Conservation (phyloP, 2,113 vertebrate genomes). For the Nibea albiflora region DNA sequence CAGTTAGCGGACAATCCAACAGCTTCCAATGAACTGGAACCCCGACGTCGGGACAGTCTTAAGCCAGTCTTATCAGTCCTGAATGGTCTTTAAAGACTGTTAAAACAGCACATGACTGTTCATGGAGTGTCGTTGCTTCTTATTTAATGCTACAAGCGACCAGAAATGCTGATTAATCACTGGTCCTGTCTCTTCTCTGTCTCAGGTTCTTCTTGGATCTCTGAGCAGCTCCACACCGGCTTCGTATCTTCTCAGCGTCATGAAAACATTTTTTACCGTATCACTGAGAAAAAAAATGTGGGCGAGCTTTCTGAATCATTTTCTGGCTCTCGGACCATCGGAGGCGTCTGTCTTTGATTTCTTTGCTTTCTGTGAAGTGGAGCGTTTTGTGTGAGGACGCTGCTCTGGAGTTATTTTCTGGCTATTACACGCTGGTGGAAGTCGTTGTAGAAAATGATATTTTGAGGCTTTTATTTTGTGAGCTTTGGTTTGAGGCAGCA, state of each 20-base stretch:
- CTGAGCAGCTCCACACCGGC: background rate
- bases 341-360: background rate
- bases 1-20: too few relatives aligned
- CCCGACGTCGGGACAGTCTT: background rate
- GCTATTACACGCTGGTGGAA: conserved; percentile 28
- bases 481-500: conserved; percentile 5
- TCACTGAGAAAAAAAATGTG: background rate
- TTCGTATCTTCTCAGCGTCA: conserved; percentile 1
- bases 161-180: background rate
- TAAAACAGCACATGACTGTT: background rate
- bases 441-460: conserved; percentile 3
- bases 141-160: too few relatives aligned
- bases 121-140: too few relatives aligned
- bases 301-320: conserved; percentile 17
- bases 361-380: conserved; percentile 52
- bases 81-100: background rate
- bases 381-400: conserved; percentile 48
- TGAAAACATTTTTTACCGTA: conserved; percentile 1
- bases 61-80: too few relatives aligned
- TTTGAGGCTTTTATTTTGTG: conserved; percentile 35
- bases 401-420: conserved; percentile 36
- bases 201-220: background rate
- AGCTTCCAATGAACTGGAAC: background rate
- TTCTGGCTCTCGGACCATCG: background rate
- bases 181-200: background rate